Evolutionary conservation across 2,888 invertebrate species (phyloP), one percentile per base, ranked within the genome.

Genomic region (Eremobia ochroleuca): DNA sequence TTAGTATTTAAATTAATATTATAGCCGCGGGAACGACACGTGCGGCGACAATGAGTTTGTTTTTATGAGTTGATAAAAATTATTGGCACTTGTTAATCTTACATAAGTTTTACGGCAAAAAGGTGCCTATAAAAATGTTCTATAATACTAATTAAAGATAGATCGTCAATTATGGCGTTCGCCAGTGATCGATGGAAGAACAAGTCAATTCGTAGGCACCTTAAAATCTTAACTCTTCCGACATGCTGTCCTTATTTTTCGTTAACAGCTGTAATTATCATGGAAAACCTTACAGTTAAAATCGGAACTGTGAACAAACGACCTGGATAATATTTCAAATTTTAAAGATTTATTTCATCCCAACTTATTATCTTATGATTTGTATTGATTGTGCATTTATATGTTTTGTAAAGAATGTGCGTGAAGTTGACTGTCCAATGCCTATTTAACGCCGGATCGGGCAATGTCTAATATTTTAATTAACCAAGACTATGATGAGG

Each of bases 1-100:
- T 87, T 87, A 85, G 85, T 78, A 78, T 79, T 81, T 84, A 88
- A 88, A 85, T 86, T 81, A 76, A 83, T 78, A 75, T 73, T 71
- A 75, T 68, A 28, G 73, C 70, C 64, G 79, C 69, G 58, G 31
- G 61, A 31, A 15, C 62, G 58, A 71, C 62, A 70, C 67, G 58
- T 67, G 78, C 43, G 75, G 59, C 69, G 34, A n/a, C 62, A 52
- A 74, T 81, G 62, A 61, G 28, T 81, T 83, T 75, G 64, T 80
- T 81, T 52, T 80, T 80, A 85, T 46, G 68, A 82, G 25, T 85
- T 80, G 73, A 77, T 77, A 73, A 72, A 52, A 72, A 65, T 77
- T 73, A 75, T 79, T 77, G 65, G 69, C 78, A 81, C 64, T 69
- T 61, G 58, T 70, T 64, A 58, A 69, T 66, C 70, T 66, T 66